Conservation (phyloP, 2,113 vertebrate genomes). For the Barbus barbus region DNA sequence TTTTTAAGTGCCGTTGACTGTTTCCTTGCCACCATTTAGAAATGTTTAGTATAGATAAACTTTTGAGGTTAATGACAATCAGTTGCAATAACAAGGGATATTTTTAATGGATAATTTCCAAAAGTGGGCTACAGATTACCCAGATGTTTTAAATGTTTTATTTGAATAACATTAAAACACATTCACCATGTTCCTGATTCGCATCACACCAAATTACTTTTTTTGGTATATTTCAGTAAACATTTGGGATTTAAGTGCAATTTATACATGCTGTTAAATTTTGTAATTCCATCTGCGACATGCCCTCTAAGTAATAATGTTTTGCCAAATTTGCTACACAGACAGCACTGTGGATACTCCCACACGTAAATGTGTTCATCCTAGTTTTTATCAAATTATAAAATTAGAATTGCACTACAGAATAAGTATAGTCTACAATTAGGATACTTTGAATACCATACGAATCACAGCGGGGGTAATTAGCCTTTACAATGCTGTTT, state of each 20-base stretch:
- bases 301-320: neutral
- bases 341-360: conserved; percentile 14
- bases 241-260: conserved; percentile 32
- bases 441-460: conserved; percentile 5
- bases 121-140: neutral
- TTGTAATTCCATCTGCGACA: neutral
- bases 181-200: neutral
- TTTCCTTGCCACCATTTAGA: neutral
- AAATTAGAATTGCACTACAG: neutral
- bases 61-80: conserved; percentile 57
- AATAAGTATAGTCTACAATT: conserved; percentile 4
- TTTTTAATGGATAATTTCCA: neutral
- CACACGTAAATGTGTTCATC: conserved; percentile 3
- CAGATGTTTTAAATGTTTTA: neutral
- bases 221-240: neutral
- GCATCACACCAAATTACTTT: neutral
- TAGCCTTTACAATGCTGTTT: too few species aligned
- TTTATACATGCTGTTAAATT: neutral
- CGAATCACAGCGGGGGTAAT: conserved; percentile 1
- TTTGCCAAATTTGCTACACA: conserved; percentile 15
- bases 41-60: neutral
- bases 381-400: neutral
- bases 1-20: neutral
- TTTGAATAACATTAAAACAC: neutral
- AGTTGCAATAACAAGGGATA: conserved; percentile 31